Conservation (phyloP, 1,140 invertebrate species). For the Drosophila sulfurigaster region DNA sequence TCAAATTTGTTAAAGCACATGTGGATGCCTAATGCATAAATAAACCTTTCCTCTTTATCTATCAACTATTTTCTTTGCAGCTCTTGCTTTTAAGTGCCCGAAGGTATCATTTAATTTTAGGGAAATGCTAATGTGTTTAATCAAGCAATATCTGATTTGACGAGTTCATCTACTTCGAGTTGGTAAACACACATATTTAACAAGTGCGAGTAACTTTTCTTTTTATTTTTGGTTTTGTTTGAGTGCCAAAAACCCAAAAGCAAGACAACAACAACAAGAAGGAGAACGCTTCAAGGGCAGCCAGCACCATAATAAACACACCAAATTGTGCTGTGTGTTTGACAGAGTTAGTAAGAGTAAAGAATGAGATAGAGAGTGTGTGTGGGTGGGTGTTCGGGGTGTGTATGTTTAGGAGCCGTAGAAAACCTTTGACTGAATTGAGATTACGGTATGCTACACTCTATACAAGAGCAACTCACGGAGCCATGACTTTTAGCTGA, state of each 20-base stretch:
- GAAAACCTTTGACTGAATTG: slow-evolving; percentile 77
- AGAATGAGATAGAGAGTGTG: not conserved
- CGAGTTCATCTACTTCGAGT: slow-evolving; percentile 35
- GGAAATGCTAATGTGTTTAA: slow-evolving; percentile 30
- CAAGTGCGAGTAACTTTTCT: slow-evolving; percentile 14
- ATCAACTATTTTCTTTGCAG: not conserved
- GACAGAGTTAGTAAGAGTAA: not conserved
- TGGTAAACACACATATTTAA: slow-evolving; percentile 32
- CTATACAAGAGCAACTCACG: slow-evolving; percentile 64
- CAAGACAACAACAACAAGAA: not conserved
- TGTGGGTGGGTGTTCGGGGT: not conserved
- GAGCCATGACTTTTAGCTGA: slow-evolving; percentile 41
- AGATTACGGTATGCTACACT: slow-evolving; percentile 75
- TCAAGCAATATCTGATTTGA: slow-evolving; percentile 36
- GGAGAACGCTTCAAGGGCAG: slow-evolving; percentile 23
- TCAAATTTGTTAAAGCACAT: no score
- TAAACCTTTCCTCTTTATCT: not conserved
- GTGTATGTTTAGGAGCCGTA: slow-evolving; percentile 27
- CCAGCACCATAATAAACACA: slow-evolving; percentile 69
- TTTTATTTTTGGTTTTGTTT: no score
- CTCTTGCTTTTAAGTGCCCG: not conserved
- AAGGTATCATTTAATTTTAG: not conserved
- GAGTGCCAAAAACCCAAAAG: slow-evolving; percentile 1
- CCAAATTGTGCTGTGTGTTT: slow-evolving; percentile 63
- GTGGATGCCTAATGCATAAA: not conserved